These are phyloP conservation scores for Anastrepha ludens DNA, from an alignment of 1,140 invertebrate genomes.

Conservation along the genomic window DNA sequence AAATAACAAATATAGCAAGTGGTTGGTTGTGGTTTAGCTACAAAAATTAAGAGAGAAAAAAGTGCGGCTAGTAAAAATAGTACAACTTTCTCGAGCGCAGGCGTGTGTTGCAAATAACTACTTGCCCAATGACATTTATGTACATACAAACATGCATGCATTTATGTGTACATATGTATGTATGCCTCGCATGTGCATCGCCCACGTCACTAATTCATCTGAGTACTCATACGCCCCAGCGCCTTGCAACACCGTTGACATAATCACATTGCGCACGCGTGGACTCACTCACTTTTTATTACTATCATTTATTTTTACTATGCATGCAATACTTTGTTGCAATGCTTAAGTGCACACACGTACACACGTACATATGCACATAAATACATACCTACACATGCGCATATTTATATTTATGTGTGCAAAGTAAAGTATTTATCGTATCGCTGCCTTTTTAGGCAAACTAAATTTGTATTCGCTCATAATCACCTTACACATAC, in stretches of 20 bases:
- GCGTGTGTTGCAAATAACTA: too few relatives aligned
- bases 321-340: neutral
- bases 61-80: too few relatives aligned
- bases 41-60: too few relatives aligned
- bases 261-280: conserved; percentile 31
- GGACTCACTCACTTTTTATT: conserved; percentile 13
- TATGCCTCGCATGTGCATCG: neutral
- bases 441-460: neutral
- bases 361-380: neutral
- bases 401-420: neutral
- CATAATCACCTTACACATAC: neutral
- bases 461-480: neutral
- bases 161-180: neutral
- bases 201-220: conserved; percentile 21
- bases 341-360: neutral
- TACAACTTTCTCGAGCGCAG: too few relatives aligned
- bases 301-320: neutral
- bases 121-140: too few relatives aligned
- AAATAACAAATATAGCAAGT: too few relatives aligned
- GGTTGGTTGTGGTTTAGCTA: too few relatives aligned
- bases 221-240: conserved; percentile 29
- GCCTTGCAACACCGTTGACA: neutral
- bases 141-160: neutral
- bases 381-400: too few relatives aligned
- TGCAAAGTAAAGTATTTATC: neutral